Base-by-base conservation (phyloP, 1,140 invertebrate genomes). In the Xylocopa sonorina region DNA sequence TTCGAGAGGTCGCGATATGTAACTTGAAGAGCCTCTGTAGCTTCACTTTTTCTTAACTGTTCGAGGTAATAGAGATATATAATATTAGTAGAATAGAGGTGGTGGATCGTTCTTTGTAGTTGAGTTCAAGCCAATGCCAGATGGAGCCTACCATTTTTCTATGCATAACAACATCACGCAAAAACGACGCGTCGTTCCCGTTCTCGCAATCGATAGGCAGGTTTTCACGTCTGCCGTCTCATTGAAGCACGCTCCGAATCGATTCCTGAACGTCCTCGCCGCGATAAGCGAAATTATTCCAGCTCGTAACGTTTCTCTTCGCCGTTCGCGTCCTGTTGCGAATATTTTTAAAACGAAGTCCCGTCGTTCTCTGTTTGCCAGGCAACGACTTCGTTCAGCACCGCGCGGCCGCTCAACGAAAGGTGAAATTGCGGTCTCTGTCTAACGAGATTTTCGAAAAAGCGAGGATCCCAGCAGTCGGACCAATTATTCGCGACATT, bases 401-500 rank as follows among this genome's bases (percentile, higher is more conserved):
- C 32, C 34, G 6, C 21, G 21, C 5, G 57, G 32, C n/a, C n/a
- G 43, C 18, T 14, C 29, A 51, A 34, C 38, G 34, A 14, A 66
- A 53, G 48, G 34, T 48, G 62, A 75, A 75, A 66, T 75, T 66
- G 60, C 38, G 32, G 62, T 41, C 16, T 4, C n/a, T 27, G 18
- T 32, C n/a, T 75, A 75, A 66, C 21, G 48, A 66, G 48, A 75
- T 75, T 66, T 75, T 55, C 48, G 48, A 24, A 51, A 66, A 64
- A 48, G 46, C 48, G 43, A n/a, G 27, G 34, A 43, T 41, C 27
- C 48, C 24, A 10, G 27, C 66, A 32, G n/a, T 10, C 21, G 41
- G 27, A 62, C 43, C 67, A 62, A 66, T 67, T 80, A 75, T 66
- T 80, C 41, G 12, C 29, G 50, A 67, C 71, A 63, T 75, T 80